Evolutionary conservation across 2,888 invertebrate genomes (phyloP).

Genomic region (Deilephila porcellus): DNA sequence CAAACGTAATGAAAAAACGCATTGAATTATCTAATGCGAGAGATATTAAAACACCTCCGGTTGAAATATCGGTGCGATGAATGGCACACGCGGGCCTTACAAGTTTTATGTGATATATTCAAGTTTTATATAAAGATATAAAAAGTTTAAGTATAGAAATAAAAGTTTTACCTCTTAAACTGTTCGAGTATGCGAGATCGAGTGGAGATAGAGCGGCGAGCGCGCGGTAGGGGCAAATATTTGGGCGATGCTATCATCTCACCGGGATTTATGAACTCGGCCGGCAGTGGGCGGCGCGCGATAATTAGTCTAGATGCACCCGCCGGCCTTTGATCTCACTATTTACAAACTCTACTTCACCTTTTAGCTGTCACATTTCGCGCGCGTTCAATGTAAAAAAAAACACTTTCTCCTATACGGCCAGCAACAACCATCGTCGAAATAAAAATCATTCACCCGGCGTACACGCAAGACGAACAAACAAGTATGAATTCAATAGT

Average conservation of each 20-base stretch:
- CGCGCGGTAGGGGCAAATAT: constrained; percentile 29
- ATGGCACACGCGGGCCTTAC: neutral
- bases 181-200: constrained; percentile 23
- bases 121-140: constrained; percentile 24
- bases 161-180: constrained; percentile 22
- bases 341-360: constrained; percentile 25
- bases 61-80: constrained; percentile 5
- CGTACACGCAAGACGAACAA: neutral
- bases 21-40: neutral
- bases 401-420: neutral
- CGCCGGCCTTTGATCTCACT: constrained; percentile 28
- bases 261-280: constrained; percentile 36
- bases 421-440: neutral
- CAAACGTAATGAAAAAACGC: neutral
- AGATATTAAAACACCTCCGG: neutral
- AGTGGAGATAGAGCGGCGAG: constrained; percentile 15
- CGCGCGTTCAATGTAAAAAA: constrained; percentile 1
- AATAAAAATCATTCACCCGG: neutral
- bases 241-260: constrained; percentile 25
- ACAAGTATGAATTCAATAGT: neutral
- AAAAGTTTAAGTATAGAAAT: constrained; percentile 23
- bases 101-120: constrained; percentile 17
- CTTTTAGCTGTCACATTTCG: constrained; percentile 24
- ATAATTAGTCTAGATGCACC: constrained; percentile 45
- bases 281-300: constrained; percentile 46